Conservation (phyloP, 2,113 vertebrate species). For the Oncorhynchus tshawytscha region DNA sequence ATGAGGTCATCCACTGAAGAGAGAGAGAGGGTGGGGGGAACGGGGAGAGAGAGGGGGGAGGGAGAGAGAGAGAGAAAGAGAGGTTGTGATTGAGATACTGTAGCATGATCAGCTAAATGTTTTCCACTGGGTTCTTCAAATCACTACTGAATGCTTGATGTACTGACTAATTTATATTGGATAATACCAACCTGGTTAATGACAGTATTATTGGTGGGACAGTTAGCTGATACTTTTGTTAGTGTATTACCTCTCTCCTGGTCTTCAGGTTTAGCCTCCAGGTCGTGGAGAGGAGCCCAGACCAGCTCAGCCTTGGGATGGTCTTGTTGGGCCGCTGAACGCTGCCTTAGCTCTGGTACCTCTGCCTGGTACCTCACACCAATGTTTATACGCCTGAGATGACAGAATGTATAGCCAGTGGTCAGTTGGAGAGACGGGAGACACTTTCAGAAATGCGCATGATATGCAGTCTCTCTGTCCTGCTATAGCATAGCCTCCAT, state of each 20-base stretch:
- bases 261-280: constrained; percentile 75
- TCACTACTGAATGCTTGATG: not conserved
- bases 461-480: too few species aligned
- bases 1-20: constrained; percentile 87
- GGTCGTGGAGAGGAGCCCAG: constrained; percentile 80
- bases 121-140: not conserved
- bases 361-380: constrained; percentile 93
- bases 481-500: too few species aligned
- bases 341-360: constrained; percentile 84
- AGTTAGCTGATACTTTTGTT: not conserved
- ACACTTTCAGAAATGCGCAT: too few species aligned
- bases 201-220: not conserved
- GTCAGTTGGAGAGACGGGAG: too few species aligned
- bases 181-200: too few species aligned
- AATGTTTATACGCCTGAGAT: constrained; percentile 90
- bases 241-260: constrained; percentile 77
- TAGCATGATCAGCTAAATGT: not conserved
- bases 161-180: too few species aligned
- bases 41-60: not conserved
- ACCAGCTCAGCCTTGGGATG: constrained; percentile 86
- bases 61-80: not conserved
- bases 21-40: not conserved
- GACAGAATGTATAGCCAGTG: too few species aligned
- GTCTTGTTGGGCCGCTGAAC: constrained; percentile 78
- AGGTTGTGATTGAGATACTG: not conserved